phyloP scores from a whole-genome alignment of 2,113 vertebrate species.

The Spea multiplicata region DNA sequence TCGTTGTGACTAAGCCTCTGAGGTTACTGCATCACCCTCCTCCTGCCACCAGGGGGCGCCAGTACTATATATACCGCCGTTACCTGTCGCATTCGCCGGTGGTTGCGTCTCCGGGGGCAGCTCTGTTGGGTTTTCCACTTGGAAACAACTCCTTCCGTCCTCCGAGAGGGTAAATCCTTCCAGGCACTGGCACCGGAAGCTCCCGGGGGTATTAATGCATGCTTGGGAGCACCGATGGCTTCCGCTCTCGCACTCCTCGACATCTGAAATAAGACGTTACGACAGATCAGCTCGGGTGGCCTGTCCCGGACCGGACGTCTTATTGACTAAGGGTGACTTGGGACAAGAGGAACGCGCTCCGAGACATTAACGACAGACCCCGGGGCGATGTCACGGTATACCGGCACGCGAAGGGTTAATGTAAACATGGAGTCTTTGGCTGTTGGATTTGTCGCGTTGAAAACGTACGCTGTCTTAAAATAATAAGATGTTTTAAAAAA shows the following conservation, averaged over 20 bases:
- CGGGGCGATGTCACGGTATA: too few species aligned
- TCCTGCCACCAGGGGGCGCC: background rate
- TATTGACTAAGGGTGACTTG: too few species aligned
- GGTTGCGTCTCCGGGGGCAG: background rate
- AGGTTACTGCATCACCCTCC: background rate
- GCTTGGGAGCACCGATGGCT: constrained; percentile 66
- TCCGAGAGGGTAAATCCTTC: constrained; percentile 67
- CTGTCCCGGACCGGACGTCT: too few species aligned
- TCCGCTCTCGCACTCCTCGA: constrained; percentile 75
- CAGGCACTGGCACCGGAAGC: constrained; percentile 73
- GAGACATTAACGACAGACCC: too few species aligned
- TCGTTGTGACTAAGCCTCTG: too few species aligned
- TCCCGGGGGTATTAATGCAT: constrained; percentile 78
- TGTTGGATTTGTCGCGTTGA: too few species aligned
- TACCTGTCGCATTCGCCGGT: background rate
- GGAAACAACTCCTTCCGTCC: constrained; percentile 62
- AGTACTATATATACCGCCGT: background rate
- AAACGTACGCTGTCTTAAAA: background rate
- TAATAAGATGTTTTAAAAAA: background rate
- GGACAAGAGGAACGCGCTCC: too few species aligned
- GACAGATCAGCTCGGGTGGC: background rate
- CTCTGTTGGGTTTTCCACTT: constrained; percentile 2
- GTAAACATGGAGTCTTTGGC: too few species aligned
- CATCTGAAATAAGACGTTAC: constrained; percentile 64
- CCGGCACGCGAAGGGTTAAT: too few species aligned